Evolutionary conservation across 1,140 invertebrate genomes (phyloP), one percentile per base, ranked within the genome.

Genomic region (Drosophila rufa): DNA sequence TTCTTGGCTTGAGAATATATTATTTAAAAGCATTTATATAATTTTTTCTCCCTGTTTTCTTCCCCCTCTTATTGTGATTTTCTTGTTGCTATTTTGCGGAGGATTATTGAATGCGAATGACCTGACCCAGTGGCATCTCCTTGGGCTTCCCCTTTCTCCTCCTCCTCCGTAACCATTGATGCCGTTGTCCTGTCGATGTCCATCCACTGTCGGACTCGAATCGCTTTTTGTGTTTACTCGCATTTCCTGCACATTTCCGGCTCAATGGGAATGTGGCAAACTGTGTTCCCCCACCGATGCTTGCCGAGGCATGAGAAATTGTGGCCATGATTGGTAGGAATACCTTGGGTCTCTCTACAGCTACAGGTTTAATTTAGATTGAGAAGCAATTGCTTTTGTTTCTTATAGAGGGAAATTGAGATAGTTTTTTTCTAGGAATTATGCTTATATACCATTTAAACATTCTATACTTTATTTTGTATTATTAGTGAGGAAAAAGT

Each of bases 241-340:
- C 74, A 66, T 77, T 77, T 77, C 73, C 65, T 75, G 76, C 61
- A 80, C 65, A 62, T 77, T 70, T 84, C 66, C 71, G 67, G 60
- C 68, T 85, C 78, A 80, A 69, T 84, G 79, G 55, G 64, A 85
- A 71, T 64, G 66, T 70, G 58, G 66, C 66, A 75, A 81, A 66
- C 68, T 68, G 66, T 71, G 53, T 15, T 9, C 36, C 43, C 19
- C 14, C 22, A 25, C 45, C 45, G n/a, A 58, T 50, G 65, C n/a
- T 48, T 22, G 27, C 66, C 25, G 51, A 48, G 17, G 45, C 74
- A 74, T 47, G 67, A 57, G 78, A 59, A 33, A 55, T 68, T 70
- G 67, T 68, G 74, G 67, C 75, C 75, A 67, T 84, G 87, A 89
- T 84, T 80, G 79, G 67, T 75, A 66, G 58, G 58, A 70, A 70